Evolutionary conservation across 2,888 invertebrate genomes (phyloP).

Genomic region (Synergus itoensis): DNA sequence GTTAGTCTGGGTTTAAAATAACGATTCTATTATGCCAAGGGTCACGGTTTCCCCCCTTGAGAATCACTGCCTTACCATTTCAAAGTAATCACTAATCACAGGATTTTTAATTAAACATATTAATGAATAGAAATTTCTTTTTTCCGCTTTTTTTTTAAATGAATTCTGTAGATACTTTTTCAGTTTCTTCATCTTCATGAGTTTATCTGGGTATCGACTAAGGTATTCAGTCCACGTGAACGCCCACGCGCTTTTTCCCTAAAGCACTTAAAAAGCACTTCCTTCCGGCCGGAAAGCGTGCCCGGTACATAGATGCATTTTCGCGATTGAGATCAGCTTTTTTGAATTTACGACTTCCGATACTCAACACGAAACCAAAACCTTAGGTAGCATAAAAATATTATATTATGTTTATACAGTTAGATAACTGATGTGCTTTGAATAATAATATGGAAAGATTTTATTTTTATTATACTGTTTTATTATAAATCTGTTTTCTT

Average conservation of each 20-base stretch:
- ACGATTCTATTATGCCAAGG: constrained; percentile 43
- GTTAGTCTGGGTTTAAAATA: constrained; percentile 49
- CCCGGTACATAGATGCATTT: constrained; percentile 50
- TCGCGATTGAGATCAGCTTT: constrained; percentile 48
- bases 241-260: constrained; percentile 55
- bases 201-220: background rate
- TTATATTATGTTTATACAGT: background rate
- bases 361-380: constrained; percentile 26
- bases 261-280: constrained; percentile 55
- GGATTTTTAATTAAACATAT: too few relatives aligned
- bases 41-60: constrained; percentile 31
- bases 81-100: background rate
- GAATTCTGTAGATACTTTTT: background rate
- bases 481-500: too few relatives aligned
- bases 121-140: too few relatives aligned
- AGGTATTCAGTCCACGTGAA: constrained; percentile 42
- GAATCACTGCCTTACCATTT: constrained; percentile 21
- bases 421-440: constrained; percentile 34
- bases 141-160: too few relatives aligned
- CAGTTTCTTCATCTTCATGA: background rate
- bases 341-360: constrained; percentile 56
- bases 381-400: background rate
- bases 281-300: constrained; percentile 45
- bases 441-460: constrained; percentile 1
- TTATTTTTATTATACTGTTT: too few relatives aligned